Evolutionary conservation across 2,888 invertebrate genomes (phyloP).

Genomic region (Cerceris rybyensis): DNA sequence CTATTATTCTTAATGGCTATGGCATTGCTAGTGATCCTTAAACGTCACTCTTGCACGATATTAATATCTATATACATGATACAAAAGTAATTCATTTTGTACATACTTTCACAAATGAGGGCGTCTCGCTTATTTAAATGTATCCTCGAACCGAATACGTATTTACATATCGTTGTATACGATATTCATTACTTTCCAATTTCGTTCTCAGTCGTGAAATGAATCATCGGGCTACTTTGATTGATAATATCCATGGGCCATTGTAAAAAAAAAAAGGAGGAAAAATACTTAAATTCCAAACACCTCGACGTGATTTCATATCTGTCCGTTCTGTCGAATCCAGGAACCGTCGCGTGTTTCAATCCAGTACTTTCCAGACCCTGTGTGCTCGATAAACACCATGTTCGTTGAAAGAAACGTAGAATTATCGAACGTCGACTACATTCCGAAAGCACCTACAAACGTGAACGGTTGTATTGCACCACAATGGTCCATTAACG

Average conservation of each 20-base stretch:
- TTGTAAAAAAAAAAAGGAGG: background rate
- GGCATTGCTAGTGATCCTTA: conserved; percentile 45
- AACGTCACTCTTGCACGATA: conserved; percentile 51
- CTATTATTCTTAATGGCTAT: conserved; percentile 45
- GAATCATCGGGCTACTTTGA: background rate
- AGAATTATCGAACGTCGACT: conserved; percentile 25
- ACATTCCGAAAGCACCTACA: conserved; percentile 49
- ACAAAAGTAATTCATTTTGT: conserved; percentile 73
- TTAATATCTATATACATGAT: conserved; percentile 58
- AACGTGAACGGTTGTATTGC: conserved; percentile 50
- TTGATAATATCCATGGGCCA: background rate
- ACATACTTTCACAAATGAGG: conserved; percentile 67
- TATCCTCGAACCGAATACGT: conserved; percentile 12
- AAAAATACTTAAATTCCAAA: conserved; percentile 31
- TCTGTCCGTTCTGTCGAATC: no score
- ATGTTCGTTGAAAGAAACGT: conserved; percentile 32
- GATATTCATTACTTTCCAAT: conserved; percentile 17
- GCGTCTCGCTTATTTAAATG: conserved; percentile 30
- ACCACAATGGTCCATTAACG: conserved; percentile 37
- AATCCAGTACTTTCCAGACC: background rate
- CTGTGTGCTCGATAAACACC: background rate
- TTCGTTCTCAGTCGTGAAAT: conserved; percentile 27
- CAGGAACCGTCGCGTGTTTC: no score
- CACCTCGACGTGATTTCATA: background rate
- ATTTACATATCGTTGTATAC: conserved; percentile 37